Conservation (phyloP, 2,888 invertebrate genomes). For the Spicauda simplicius region DNA sequence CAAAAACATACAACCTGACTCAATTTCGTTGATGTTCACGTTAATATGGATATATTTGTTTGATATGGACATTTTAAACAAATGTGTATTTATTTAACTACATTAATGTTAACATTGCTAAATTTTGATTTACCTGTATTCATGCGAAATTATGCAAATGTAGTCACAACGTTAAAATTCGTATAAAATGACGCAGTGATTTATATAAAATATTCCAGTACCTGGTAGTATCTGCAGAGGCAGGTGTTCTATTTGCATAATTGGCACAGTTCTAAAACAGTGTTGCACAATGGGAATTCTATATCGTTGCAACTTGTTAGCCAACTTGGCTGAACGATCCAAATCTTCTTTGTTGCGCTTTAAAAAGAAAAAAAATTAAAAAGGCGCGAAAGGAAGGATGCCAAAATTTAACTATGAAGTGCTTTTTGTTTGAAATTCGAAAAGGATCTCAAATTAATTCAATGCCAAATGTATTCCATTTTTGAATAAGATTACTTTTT, state of each 20-base stretch:
- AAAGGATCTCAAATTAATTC: too few relatives aligned
- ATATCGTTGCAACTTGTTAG: not conserved
- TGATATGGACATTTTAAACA: too few relatives aligned
- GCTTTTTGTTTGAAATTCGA: too few relatives aligned
- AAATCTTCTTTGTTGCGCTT: not conserved
- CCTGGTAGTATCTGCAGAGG: not conserved
- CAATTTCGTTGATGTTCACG: too few relatives aligned
- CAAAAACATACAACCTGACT: too few relatives aligned
- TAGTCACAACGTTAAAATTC: not conserved
- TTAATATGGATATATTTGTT: too few relatives aligned
- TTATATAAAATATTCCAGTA: not conserved
- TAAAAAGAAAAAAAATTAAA: not conserved
- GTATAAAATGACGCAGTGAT: conserved; percentile 1
- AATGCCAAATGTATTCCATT: too few relatives aligned
- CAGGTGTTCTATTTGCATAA: conserved; percentile 14
- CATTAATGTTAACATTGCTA: too few relatives aligned
- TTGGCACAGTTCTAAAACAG: conserved; percentile 6
- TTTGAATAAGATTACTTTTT: too few relatives aligned
- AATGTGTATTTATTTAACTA: too few relatives aligned
- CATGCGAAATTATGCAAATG: not conserved
- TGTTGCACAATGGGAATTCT: not conserved
- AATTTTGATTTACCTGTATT: not conserved
- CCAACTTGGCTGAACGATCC: not conserved
- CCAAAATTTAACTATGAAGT: too few relatives aligned
- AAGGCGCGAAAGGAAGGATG: too few relatives aligned